phyloP scores from a whole-genome alignment of 2,888 invertebrate genomes.

The Seira sanloemensis region DNA sequence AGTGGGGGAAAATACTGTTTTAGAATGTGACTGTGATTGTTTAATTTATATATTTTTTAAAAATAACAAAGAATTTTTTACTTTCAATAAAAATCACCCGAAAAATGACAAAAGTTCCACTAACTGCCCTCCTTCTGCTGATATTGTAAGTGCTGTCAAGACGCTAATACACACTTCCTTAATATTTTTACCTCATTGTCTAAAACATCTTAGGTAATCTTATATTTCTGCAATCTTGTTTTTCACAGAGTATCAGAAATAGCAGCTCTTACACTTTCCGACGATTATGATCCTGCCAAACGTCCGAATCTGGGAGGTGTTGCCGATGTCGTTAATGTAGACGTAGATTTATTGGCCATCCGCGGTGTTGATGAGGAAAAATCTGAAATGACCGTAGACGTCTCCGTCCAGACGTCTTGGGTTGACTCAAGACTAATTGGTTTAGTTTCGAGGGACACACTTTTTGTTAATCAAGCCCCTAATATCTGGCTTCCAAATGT shows the following conservation, averaged over 20 bases:
- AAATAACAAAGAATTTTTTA: too few species aligned
- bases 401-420: conserved; percentile 67
- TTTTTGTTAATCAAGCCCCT: conserved; percentile 59
- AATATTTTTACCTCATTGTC: too few species aligned
- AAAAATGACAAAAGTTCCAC: too few species aligned
- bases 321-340: conserved; percentile 69
- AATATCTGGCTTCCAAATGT: conserved; percentile 70
- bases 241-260: neutral
- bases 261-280: conserved; percentile 52
- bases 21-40: too few species aligned
- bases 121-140: neutral
- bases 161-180: neutral
- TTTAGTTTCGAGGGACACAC: conserved; percentile 57
- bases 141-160: conserved; percentile 23
- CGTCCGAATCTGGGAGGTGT: conserved; percentile 70
- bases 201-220: neutral
- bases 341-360: conserved; percentile 62
- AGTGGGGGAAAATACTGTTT: too few species aligned
- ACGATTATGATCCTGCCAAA: conserved; percentile 59
- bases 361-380: conserved; percentile 58
- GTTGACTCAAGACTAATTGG: conserved; percentile 62
- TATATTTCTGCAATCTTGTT: neutral
- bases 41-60: too few species aligned
- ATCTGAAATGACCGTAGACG: conserved; percentile 63
- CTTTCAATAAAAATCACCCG: too few species aligned